Base-by-base conservation (phyloP, 2,888 invertebrate species). In the Rhamphomyia laevipes region DNA sequence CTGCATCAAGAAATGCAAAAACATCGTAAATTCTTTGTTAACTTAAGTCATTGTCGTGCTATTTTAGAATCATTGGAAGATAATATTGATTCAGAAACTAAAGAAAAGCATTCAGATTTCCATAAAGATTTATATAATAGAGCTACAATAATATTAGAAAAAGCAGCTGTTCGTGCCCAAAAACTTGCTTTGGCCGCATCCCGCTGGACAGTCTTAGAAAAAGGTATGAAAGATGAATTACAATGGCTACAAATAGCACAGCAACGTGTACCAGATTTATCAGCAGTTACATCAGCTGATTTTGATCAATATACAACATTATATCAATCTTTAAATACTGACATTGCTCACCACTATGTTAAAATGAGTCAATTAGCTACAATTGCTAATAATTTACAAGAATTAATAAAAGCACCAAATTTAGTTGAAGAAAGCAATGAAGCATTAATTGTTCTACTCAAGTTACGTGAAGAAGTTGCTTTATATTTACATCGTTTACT, bases 1-100 rank as follows among this genome's bases (percentile, higher is more conserved):
- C 71, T 91, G n/a, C 86, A 87, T 60, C 86, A 88, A 60, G 90
- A 90, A 72, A 86, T 91, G 71, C 89, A 89, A 60, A 90, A 87
- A 63, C 88, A 90, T 60, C 77, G 90, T 37, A 88, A 86, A 62
- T 90, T 91, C 74, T 91, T 91, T 62, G 86, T 88, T 0, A 90
- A 89, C 58, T 68, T 92, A 10, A 90, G 88, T 60, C 88, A 90
- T 56, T 91, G 91, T 61, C 77, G 87, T 57, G 86, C 85, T 12
- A 87, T 91, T 59, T 72, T 92, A 37, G 90, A 91, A 66, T 89
- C 89, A 0, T 69, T 91, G 21, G 89, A 89, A 68, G 83, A 84
- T 55, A 87, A 89, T 63, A 73, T 91, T 37, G 90, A 91, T 60
- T 76, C 74, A 35, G 88, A 88, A 66, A 89, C 90, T 0, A 77